These are phyloP conservation scores for Zeus faber DNA, from an alignment of 2,113 vertebrate genomes.

Conservation along the genomic window DNA sequence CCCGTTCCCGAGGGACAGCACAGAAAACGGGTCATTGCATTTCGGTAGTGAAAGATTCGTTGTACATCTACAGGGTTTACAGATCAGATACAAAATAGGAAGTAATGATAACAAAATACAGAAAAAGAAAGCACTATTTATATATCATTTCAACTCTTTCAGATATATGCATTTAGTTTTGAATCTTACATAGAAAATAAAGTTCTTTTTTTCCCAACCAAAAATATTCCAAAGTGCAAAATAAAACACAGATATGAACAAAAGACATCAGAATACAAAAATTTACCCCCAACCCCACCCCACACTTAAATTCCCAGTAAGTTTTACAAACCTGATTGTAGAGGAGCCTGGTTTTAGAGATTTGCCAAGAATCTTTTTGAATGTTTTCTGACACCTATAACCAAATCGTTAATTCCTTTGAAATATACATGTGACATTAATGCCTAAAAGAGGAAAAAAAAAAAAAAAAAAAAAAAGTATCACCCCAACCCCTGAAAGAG, in stretches of 20 bases:
- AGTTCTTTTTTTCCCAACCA: conserved; percentile 69
- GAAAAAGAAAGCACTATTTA: conserved; percentile 65
- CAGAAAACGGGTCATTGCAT: conserved; percentile 79
- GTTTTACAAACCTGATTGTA: conserved; percentile 42
- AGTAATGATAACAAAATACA: conserved; percentile 61
- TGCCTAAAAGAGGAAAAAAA: too few relatives aligned
- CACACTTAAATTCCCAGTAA: conserved; percentile 1
- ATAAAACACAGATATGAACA: conserved; percentile 58
- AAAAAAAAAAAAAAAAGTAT: too few relatives aligned
- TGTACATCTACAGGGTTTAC: conserved; percentile 68
- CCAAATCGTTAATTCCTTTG: too few relatives aligned
- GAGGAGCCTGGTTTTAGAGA: conserved; percentile 32
- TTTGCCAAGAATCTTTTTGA: background rate
- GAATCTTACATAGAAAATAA: conserved; percentile 74
- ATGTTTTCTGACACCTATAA: background rate
- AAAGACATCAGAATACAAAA: conserved; percentile 67
- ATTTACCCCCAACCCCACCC: background rate
- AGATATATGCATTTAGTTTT: conserved; percentile 56
- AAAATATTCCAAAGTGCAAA: conserved; percentile 73
- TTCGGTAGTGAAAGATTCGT: conserved; percentile 73
- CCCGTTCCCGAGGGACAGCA: conserved; percentile 56
- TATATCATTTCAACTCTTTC: conserved; percentile 49
- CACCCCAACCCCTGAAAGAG: too few relatives aligned
- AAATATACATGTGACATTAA: too few relatives aligned
- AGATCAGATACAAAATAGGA: conserved; percentile 72